Conservation (phyloP, 2,888 invertebrate species). For the Phengaris alcon region DNA sequence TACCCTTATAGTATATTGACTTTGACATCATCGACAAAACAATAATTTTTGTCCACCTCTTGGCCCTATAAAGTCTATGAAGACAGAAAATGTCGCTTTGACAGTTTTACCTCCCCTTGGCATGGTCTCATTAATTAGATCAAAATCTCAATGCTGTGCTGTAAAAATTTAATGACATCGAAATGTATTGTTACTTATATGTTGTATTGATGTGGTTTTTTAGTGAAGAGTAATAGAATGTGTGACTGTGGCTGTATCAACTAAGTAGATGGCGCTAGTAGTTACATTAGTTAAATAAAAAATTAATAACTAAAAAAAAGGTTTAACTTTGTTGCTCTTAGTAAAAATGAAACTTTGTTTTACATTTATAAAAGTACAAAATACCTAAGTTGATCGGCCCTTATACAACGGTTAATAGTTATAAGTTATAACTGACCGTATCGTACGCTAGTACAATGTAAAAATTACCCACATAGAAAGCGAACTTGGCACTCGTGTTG, state of each 20-base stretch:
- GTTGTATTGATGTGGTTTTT: conserved; percentile 16
- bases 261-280: conserved; percentile 6
- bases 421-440: background rate
- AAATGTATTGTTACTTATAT: conserved; percentile 25
- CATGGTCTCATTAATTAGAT: background rate
- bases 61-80: background rate
- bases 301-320: background rate
- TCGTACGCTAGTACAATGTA: too few species aligned
- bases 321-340: background rate
- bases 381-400: background rate
- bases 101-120: background rate
- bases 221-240: conserved; percentile 1
- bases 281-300: background rate
- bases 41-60: too few species aligned
- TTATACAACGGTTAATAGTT: background rate
- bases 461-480: too few species aligned
- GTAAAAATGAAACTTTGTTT: background rate
- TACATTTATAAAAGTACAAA: conserved; percentile 6
- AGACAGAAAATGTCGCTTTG: background rate
- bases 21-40: too few species aligned
- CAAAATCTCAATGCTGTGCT: conserved; percentile 8
- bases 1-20: too few species aligned
- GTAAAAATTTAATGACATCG: conserved; percentile 1
- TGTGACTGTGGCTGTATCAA: conserved; percentile 6
- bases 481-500: too few species aligned